phyloP scores from a whole-genome alignment of 1,140 invertebrate species.

The Drosophila varians region DNA sequence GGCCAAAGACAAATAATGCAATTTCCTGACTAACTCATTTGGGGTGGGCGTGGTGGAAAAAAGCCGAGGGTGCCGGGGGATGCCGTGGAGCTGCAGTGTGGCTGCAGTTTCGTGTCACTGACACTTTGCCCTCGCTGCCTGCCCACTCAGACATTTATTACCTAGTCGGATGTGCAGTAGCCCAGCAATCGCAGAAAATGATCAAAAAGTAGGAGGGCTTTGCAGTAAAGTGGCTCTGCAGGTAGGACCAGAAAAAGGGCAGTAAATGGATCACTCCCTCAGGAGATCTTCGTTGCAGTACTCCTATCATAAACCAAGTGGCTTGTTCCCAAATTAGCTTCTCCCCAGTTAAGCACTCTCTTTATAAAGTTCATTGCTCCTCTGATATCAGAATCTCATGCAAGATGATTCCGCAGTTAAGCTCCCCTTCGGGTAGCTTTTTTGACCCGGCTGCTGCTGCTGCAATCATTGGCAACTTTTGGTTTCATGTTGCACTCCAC shows the following conservation, averaged over 20 bases:
- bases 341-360: background rate
- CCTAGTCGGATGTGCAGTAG: conserved; percentile 58
- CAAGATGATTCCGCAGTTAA: background rate
- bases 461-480: conserved; percentile 50
- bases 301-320: background rate
- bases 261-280: conserved; percentile 25
- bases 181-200: conserved; percentile 22
- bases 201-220: conserved; percentile 7
- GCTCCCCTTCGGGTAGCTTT: conserved; percentile 6
- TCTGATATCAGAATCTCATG: background rate
- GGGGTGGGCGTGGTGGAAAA: conserved; percentile 27
- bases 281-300: background rate
- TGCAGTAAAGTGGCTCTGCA: background rate
- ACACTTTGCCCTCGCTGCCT: conserved; percentile 51
- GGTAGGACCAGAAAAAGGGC: background rate
- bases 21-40: conserved; percentile 82
- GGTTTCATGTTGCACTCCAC: conserved; percentile 41
- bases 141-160: conserved; percentile 70
- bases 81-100: background rate
- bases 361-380: background rate
- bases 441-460: conserved; percentile 3
- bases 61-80: background rate
- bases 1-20: conserved; percentile 81
- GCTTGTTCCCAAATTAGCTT: background rate
- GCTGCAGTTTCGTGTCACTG: conserved; percentile 56